Evolutionary conservation across 1,140 invertebrate genomes (phyloP), one percentile per base, ranked within the genome.

Genomic region (Drosophila tristis): DNA sequence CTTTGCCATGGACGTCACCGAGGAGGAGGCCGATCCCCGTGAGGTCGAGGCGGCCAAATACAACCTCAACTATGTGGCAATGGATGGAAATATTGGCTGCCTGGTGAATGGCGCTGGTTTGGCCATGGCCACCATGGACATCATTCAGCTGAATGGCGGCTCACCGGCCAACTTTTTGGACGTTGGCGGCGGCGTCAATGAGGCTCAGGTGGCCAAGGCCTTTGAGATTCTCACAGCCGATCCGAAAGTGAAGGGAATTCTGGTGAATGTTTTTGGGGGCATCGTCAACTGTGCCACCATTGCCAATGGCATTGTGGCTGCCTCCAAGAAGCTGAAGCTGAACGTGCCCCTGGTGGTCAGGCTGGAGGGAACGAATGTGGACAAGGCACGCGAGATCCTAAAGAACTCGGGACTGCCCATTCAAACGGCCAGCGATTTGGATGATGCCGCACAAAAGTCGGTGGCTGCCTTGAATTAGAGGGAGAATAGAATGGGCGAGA

Each of bases 91-190:
- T 92, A 99, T 99, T 92, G 99, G 98, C 2, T 96, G 96, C 74
- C 94, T 96, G 93, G 98, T 99, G 0, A 99, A 99, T 93, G 98
- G 98, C 29, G 98, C 98, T 73, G 98, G 98, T 25, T 93, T 99
- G n/a, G 98, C 98, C 6, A 99, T 99, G 98, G 98, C 98, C 26
- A 99, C 98, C n/a, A 98, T 99, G 98, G 98, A 99, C 86, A 98
- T 99, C 35, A 98, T 99, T 45, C 98, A 97, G 90, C 92, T 98
- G 2, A 97, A 98, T 92, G 98, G 98, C 47, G 98, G 98, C 43
- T 95, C 95, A 80, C 98, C 98, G 13, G 98, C 98, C 0, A 99
- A 99, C 92, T 99, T 99, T 92, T 92, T 99, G 15, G 98, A 99
- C 92, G 97, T 99, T 51, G 98, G 98, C 39, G 98, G 98, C 73